Percentiles rank a stretch among this genome's conserved stretches.
These are phyloP conservation scores for Cosmia trapezina DNA, from an alignment of 2,888 invertebrate genomes.

Conservation along the genomic window DNA sequence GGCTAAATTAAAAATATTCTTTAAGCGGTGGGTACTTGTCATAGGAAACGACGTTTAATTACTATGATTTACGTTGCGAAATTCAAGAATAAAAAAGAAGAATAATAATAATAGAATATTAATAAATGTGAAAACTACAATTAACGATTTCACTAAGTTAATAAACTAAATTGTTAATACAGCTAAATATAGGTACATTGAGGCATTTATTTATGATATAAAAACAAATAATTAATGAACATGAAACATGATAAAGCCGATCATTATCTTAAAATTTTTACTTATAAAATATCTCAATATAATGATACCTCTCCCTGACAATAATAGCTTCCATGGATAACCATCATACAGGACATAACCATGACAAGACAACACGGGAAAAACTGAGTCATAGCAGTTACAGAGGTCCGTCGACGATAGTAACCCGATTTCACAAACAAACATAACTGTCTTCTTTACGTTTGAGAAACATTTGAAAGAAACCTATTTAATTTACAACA, in stretches of 20 bases:
- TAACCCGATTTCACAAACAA: slow-evolving; percentile 36
- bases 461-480: slow-evolving; percentile 38
- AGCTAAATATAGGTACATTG: background rate
- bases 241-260: background rate
- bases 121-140: slow-evolving; percentile 11
- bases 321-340: slow-evolving; percentile 16
- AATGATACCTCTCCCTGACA: background rate
- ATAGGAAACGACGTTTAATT: slow-evolving; percentile 50
- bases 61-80: slow-evolving; percentile 51
- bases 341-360: slow-evolving; percentile 2
- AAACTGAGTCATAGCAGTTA: background rate
- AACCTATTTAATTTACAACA: slow-evolving; percentile 29
- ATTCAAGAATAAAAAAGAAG: too few relatives aligned
- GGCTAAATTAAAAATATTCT: slow-evolving; percentile 50
- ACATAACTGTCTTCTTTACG: slow-evolving; percentile 20
- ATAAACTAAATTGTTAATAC: slow-evolving; percentile 1
- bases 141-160: slow-evolving; percentile 6
- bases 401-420: slow-evolving; percentile 15
- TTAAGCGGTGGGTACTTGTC: slow-evolving; percentile 37
- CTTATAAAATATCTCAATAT: slow-evolving; percentile 11
- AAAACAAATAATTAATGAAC: background rate
- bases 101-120: too few relatives aligned
- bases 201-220: background rate
- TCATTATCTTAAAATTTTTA: background rate
- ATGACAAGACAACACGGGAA: slow-evolving; percentile 31